Evolutionary conservation across 1,140 invertebrate genomes (phyloP).

Genomic region (Pseudomyrmex sp.): DNA sequence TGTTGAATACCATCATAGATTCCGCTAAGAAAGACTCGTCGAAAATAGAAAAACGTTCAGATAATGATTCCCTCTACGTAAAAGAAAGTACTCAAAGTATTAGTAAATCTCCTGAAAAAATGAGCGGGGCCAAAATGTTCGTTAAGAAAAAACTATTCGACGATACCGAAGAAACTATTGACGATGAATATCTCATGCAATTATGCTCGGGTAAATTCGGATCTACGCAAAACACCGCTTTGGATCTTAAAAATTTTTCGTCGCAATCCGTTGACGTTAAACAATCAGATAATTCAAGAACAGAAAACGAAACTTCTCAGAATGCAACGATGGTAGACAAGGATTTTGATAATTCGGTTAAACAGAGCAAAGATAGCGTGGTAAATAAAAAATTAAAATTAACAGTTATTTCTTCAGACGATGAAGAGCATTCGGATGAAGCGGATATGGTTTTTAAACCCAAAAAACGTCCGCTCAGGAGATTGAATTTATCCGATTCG

Average conservation of each 20-base stretch:
- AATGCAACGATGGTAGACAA: constrained; percentile 74
- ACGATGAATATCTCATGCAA: constrained; percentile 85
- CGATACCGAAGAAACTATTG: constrained; percentile 73
- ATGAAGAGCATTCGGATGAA: constrained; percentile 68
- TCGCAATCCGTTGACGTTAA: constrained; percentile 59
- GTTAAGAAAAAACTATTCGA: constrained; percentile 82
- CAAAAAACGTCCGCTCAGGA: constrained; percentile 79
- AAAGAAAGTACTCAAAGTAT: constrained; percentile 45
- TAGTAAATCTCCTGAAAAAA: constrained; percentile 34
- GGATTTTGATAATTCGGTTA: constrained; percentile 36
- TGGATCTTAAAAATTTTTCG: not conserved
- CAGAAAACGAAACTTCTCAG: constrained; percentile 71
- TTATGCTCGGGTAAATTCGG: constrained; percentile 86
- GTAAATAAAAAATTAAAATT: constrained; percentile 29
- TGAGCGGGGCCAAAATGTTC: constrained; percentile 42
- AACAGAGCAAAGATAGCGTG: not conserved
- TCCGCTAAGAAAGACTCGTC: constrained; percentile 71
- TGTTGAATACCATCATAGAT: constrained; percentile 78
- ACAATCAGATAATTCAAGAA: constrained; percentile 51
- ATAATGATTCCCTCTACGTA: not conserved
- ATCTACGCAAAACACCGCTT: constrained; percentile 80
- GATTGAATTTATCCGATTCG: constrained; percentile 79
- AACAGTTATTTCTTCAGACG: constrained; percentile 34
- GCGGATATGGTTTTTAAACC: constrained; percentile 77
- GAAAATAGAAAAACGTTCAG: constrained; percentile 12